Base-by-base conservation (phyloP, 2,888 invertebrate genomes). In the Dryocosmus kuriphilus region DNA sequence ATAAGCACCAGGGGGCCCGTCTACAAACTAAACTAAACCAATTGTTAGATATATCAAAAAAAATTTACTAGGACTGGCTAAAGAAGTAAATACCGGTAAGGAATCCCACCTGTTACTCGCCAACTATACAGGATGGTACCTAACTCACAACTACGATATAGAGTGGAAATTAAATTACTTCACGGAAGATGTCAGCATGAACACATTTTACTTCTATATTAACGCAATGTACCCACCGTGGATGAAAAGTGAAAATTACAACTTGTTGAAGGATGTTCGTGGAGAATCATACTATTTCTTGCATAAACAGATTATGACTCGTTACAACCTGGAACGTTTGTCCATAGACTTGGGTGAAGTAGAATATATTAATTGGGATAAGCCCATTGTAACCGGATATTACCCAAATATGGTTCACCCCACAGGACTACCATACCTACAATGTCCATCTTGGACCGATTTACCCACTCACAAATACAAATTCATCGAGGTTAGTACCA, bases 161-260 rank as follows among this genome's bases (percentile, higher is more conserved):
- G 95, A 95, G 80, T 92, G 93, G 77, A 90, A 93, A 16, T 84
- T 96, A 63, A 92, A 93, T 38, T 96, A 96, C 91, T 96, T 94
- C 92, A 95, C 95, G 22, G 95, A 96, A 86, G 96, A 97, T 89
- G 92, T 95, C 77, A 94, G 93, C 77, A 92, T 95, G 74, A 96
- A 95, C 89, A 86, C 94, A 27, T 94, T 93, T 87, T 95, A 95
- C 92, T 94, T 94, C 90, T 93, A 94, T 88, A 89, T 92, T 82
- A 93, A 94, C 83, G 89, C 95, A 84, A 92, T 94, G 77, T 94
- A 94, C 86, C 95, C 96, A 8, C 93, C 92, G 88, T 95, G 95
- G 94, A 92, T 95, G 87, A 92, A 93, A 77, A 93, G 93, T 79
- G 91, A 93, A n/a, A 92, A 93, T 35, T 93, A 93, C 82, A 92